Evolutionary conservation across 2,888 invertebrate genomes (phyloP).

Genomic region (Cheilosia vulpina): DNA sequence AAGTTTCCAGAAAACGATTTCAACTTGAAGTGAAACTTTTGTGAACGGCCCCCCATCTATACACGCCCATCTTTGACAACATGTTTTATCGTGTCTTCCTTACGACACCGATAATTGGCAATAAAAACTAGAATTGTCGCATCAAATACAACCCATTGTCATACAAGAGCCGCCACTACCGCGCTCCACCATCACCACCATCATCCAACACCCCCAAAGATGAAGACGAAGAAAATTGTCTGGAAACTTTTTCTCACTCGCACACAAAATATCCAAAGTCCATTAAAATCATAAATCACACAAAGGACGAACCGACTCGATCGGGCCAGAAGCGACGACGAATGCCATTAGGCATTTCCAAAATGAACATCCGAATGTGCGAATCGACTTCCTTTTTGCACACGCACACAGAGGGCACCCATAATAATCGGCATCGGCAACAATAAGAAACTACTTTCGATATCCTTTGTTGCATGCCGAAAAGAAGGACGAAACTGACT

Average conservation of each 20-base stretch:
- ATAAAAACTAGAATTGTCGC: constrained; percentile 64
- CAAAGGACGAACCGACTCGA: constrained; percentile 40
- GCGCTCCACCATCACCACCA: not conserved
- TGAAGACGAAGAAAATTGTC: constrained; percentile 55
- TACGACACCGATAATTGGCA: constrained; percentile 66
- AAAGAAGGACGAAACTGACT: constrained; percentile 34
- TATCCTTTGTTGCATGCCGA: constrained; percentile 56
- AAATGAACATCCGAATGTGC: constrained; percentile 65
- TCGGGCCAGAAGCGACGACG: constrained; percentile 53
- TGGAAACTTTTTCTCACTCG: constrained; percentile 54
- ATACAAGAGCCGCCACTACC: constrained; percentile 10
- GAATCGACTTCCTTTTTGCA: constrained; percentile 48
- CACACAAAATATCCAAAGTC: constrained; percentile 55
- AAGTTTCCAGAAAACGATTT: constrained; percentile 10
- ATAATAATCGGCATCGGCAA: constrained; percentile 27
- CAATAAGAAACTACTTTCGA: constrained; percentile 64
- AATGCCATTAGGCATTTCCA: constrained; percentile 65
- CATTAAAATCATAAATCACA: constrained; percentile 72
- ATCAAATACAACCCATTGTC: constrained; percentile 58
- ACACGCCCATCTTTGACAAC: constrained; percentile 40
- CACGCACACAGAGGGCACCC: constrained; percentile 22
- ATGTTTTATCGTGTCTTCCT: constrained; percentile 53
- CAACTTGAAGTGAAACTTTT: constrained; percentile 49
- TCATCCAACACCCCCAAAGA: constrained; percentile 1
- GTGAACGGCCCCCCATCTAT: constrained; percentile 7